Base-by-base conservation (phyloP, 2,113 vertebrate species). In the Cinclus cinclus region DNA sequence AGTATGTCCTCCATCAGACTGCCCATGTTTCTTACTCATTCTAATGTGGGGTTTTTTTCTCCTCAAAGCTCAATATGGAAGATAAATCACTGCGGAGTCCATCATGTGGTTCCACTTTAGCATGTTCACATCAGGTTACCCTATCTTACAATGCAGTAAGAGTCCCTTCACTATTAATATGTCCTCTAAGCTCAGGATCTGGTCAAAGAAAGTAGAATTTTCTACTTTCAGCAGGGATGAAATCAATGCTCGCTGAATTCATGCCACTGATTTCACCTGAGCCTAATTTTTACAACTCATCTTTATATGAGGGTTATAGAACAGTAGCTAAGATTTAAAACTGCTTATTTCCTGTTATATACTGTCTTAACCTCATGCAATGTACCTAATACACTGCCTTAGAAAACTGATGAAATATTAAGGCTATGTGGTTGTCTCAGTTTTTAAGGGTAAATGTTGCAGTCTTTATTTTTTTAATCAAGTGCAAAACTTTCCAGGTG, bases 341-440 rank as follows among this genome's bases (percentile, higher is more conserved):
- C 74, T 30, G 24, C 33, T 47, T 65, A 15, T 86, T 91, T 95
- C 35, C 47, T 68, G 8, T 69, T 88, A 47, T 13, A 6, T n/a
- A 81, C 35, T n/a, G 7, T 31, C 59, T 83, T 79, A 80, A 50
- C 15, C 20, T 88, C 88, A 74, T 28, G 55, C 42, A 73, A 42
- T 41, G 75, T 13, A 17, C 27, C 42, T 74, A 52, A 74, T 60
- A 88, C 63, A 44, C 42, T 62, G 71, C 50, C 21, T 41, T 3
- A 42, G 79, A 80, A 90, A 90, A 77, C 50, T 63, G 76, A 59
- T 86, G 33, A 88, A 93, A 90, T 88, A 91, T 56, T 67, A 88
- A 76, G 35, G 35, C 75, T 75, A 49, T 88, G 41, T 37, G 3
- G 30, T 60, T 67, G n/a, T 56, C 42, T 90, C 74, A 2, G 9